phyloP scores from a whole-genome alignment of 2,888 invertebrate genomes.

The Linnaemya vulpina region DNA sequence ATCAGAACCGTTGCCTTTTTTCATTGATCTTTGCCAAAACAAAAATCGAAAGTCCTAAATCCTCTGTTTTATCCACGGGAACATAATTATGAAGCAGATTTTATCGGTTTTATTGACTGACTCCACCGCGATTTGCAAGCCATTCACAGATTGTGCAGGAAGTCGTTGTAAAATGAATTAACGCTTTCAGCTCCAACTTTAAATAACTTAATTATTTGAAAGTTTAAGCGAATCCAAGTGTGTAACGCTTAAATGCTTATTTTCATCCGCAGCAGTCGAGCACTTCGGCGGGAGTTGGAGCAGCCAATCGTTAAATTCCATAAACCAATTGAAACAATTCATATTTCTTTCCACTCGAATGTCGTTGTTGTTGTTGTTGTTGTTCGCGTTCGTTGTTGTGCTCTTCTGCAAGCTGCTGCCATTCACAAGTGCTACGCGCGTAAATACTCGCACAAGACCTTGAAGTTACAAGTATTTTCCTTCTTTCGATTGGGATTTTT shows the following conservation, averaged over 20 bases:
- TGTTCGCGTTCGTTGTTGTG: conserved; percentile 24
- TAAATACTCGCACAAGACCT: conserved; percentile 61
- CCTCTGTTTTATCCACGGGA: no score
- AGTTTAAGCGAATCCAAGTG: not conserved
- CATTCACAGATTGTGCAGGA: no score
- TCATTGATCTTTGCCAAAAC: no score
- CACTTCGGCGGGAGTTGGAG: not conserved
- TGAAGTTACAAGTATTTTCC: conserved; percentile 26
- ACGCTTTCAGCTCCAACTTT: not conserved
- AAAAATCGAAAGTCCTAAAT: no score
- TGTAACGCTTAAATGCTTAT: not conserved
- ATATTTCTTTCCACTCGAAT: conserved; percentile 12
- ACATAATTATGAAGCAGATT: no score
- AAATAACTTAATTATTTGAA: not conserved
- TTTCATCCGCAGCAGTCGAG: not conserved
- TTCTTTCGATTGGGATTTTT: conserved; percentile 8
- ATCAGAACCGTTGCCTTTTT: no score
- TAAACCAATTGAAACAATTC: conserved; percentile 42
- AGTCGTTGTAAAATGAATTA: no score
- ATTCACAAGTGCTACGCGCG: conserved; percentile 70
- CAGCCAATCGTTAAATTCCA: conserved; percentile 42
- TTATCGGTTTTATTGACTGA: no score
- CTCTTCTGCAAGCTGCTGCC: conserved; percentile 64
- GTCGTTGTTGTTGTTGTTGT: conserved; percentile 32
- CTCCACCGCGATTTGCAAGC: no score